Conservation (phyloP, 1,140 invertebrate species). For the Hestina assimilis region DNA sequence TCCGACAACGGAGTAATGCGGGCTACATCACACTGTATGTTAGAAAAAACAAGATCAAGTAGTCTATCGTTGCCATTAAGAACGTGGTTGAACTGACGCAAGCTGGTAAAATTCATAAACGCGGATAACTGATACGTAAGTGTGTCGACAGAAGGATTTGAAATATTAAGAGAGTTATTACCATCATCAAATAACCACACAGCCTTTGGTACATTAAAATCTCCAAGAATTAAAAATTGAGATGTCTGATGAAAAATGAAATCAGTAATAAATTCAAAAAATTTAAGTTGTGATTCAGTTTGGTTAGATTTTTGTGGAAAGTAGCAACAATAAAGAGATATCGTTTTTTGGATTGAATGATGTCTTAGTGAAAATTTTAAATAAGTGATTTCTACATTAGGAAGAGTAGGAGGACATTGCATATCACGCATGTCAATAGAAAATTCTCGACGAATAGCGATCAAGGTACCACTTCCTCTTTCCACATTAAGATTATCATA, state of each 20-base stretch:
- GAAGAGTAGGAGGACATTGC: neutral
- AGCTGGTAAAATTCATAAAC: constrained; percentile 10
- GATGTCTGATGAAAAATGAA: neutral
- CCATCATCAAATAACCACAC: neutral
- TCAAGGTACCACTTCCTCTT: neutral
- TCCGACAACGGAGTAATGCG: neutral
- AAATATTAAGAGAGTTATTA: neutral
- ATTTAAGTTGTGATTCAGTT: neutral
- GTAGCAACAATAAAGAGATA: constrained; percentile 8
- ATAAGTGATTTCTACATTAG: neutral
- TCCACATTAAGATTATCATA: neutral
- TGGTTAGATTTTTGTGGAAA: constrained; percentile 1
- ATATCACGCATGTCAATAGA: neutral
- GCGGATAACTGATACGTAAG: neutral
- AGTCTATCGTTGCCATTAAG: neutral
- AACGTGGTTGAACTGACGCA: neutral
- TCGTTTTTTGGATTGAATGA: neutral
- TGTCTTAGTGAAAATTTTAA: neutral
- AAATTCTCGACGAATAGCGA: constrained; percentile 4
- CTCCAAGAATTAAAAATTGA: neutral
- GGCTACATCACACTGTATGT: neutral
- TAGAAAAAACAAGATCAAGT: neutral
- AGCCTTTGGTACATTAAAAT: constrained; percentile 2
- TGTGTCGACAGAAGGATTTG: neutral
- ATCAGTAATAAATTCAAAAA: constrained; percentile 14